Evolutionary conservation across 1,140 invertebrate species (phyloP).

Genomic region (Pogonomyrmex californicus): DNA sequence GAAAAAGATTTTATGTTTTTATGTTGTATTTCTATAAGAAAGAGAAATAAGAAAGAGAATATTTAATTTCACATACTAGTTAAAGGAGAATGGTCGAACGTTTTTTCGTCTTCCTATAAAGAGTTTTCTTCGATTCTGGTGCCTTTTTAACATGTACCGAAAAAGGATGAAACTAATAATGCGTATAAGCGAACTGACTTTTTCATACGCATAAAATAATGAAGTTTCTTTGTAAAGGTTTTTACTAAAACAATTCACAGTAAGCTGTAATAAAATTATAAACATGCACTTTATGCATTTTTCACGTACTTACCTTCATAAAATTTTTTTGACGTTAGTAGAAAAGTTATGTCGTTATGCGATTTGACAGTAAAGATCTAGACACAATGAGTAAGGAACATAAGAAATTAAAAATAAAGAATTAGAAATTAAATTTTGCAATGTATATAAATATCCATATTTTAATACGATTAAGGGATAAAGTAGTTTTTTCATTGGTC

Average conservation of each 20-base stretch:
- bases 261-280: slow-evolving; percentile 44
- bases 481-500: too few relatives aligned
- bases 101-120: slow-evolving; percentile 57
- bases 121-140: slow-evolving; percentile 49
- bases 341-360: background rate
- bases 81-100: slow-evolving; percentile 20
- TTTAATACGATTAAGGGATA: too few relatives aligned
- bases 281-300: slow-evolving; percentile 17
- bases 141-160: slow-evolving; percentile 55
- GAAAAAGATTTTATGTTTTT: background rate
- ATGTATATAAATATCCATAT: too few relatives aligned
- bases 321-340: background rate
- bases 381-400: too few relatives aligned
- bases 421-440: too few relatives aligned
- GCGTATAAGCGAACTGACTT: slow-evolving; percentile 35
- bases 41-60: background rate
- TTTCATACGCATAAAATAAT: slow-evolving; percentile 34
- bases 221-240: slow-evolving; percentile 58
- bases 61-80: background rate
- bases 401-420: too few relatives aligned
- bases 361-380: background rate
- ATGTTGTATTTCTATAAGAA: background rate
- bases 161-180: slow-evolving; percentile 19
- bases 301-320: background rate
- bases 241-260: slow-evolving; percentile 26